Percentiles rank a stretch among this genome's conserved stretches.
Evolutionary conservation across 2,797 vertebrate species (phyloP).

Genomic region (Lepilemur septentrionalis): DNA sequence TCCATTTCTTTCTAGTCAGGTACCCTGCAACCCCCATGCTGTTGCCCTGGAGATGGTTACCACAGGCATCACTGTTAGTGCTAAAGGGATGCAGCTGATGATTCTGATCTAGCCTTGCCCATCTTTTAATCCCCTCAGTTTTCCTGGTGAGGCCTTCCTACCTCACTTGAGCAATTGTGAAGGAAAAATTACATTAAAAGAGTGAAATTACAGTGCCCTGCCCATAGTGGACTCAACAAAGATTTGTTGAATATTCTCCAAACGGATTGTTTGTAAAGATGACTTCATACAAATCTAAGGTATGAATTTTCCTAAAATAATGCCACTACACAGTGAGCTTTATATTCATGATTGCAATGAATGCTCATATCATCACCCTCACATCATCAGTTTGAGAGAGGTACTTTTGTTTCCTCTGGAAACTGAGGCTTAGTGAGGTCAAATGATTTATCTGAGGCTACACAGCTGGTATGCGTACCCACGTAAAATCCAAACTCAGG

Average conservation of each 20-base stretch:
- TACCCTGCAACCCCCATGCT: not conserved
- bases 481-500: not conserved
- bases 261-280: not conserved
- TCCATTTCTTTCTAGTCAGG: not conserved
- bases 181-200: not conserved
- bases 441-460: not conserved
- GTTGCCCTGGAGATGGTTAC: slow-evolving; percentile 58
- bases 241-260: not conserved
- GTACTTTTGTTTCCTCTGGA: not conserved
- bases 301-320: not conserved
- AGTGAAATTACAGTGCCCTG: not conserved
- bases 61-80: not conserved
- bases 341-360: too few relatives aligned
- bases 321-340: accelerated
- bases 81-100: not conserved
- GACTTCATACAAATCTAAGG: not conserved
- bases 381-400: not conserved
- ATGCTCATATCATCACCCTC: accelerated
- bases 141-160: not conserved
- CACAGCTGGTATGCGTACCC: too few relatives aligned
- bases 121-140: not conserved
- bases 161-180: not conserved
- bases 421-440: not conserved
- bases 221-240: too few relatives aligned
- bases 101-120: not conserved